Conservation (phyloP, 2,113 vertebrate genomes). For the Nycticorax nycticorax region DNA sequence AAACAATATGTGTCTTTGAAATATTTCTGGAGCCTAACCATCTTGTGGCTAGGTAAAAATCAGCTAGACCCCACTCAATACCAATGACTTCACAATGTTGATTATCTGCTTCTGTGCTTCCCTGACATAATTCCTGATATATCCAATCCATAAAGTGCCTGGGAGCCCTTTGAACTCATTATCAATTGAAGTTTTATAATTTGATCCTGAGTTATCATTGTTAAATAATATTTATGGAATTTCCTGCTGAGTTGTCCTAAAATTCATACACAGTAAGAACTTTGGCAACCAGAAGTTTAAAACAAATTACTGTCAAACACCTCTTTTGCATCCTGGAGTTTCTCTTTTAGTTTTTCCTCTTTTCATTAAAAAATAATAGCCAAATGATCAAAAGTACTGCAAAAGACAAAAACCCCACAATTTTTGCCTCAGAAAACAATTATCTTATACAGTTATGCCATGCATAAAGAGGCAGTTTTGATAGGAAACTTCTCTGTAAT, state of each 20-base stretch:
- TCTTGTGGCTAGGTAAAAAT: not conserved
- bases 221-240: not conserved
- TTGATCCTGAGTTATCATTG: not conserved
- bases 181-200: not conserved
- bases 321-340: not conserved
- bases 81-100: not conserved
- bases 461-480: not conserved
- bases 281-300: not conserved
- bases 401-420: fast-evolving
- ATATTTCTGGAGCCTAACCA: not conserved
- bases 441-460: not conserved
- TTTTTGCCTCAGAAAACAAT: not conserved
- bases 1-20: not conserved
- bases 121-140: not conserved
- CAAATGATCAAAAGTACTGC: not conserved
- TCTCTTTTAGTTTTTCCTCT: not conserved
- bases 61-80: fast-evolving
- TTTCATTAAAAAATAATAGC: not conserved
- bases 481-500: not conserved
- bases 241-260: not conserved
- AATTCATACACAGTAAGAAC: not conserved
- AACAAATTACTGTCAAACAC: not conserved
- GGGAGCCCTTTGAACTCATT: not conserved
- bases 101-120: not conserved
- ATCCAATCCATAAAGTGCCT: not conserved